phyloP scores from a whole-genome alignment of 1,140 invertebrate genomes.

The Aphaenogaster floridana region DNA sequence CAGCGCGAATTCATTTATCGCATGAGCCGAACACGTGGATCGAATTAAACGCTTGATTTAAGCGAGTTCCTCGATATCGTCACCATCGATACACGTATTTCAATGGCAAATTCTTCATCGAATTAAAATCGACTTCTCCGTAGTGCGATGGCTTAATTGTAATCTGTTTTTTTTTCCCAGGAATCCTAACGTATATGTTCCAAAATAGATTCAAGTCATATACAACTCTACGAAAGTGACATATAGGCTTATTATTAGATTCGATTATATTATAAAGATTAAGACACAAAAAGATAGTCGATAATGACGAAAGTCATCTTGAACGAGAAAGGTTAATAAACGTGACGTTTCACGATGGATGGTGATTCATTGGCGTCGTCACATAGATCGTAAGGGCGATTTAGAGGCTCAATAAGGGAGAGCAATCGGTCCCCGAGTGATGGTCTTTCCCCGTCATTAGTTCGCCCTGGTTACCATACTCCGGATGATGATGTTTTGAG shows the following conservation, averaged over 20 bases:
- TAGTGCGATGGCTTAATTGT: neutral
- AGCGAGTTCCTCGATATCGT: neutral
- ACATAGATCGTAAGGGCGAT: conserved; percentile 60
- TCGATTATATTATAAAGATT: neutral
- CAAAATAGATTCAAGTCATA: neutral
- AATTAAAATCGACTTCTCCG: neutral
- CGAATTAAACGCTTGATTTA: neutral
- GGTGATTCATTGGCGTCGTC: conserved; percentile 30
- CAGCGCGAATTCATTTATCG: conserved; percentile 45
- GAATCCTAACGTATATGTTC: neutral
- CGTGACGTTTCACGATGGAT: conserved; percentile 17
- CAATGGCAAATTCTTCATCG: neutral
- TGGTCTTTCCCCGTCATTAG: conserved; percentile 49
- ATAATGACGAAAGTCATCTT: conserved; percentile 23
- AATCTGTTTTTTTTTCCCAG: neutral
- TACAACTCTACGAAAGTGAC: neutral
- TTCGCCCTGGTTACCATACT: conserved; percentile 1
- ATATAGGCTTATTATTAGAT: neutral
- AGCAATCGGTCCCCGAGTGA: conserved; percentile 60
- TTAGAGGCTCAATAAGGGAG: conserved; percentile 43
- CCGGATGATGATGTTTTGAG: conserved; percentile 66
- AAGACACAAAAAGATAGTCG: neutral
- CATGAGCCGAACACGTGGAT: neutral
- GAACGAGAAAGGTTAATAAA: conserved; percentile 19
- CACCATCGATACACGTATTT: neutral